A percentile compares a stretch with the other conserved stretches of the same genome.
phyloP scores from a whole-genome alignment of 2,113 vertebrate genomes.

The Pseudorectes ferrugineus region DNA sequence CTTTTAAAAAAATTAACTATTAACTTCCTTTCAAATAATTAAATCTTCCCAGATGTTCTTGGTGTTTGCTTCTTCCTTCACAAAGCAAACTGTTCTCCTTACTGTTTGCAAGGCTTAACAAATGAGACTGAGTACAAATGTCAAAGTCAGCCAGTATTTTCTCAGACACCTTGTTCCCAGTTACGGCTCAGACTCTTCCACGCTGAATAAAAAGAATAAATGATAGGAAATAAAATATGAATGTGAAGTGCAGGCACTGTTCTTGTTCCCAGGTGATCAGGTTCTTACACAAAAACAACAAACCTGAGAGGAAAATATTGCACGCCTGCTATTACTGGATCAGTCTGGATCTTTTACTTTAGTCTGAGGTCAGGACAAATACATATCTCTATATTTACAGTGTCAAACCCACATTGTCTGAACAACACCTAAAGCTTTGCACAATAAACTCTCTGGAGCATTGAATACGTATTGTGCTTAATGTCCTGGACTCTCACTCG shows the following conservation, averaged over 20 bases:
- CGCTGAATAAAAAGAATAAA: background rate
- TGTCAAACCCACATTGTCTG: background rate
- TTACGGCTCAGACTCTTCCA: background rate
- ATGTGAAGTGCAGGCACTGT: background rate
- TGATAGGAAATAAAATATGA: background rate
- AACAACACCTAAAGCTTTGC: background rate
- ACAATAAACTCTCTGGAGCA: background rate
- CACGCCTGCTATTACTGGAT: background rate
- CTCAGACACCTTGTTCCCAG: background rate
- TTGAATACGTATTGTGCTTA: background rate
- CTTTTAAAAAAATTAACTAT: accelerated
- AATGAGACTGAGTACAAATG: background rate
- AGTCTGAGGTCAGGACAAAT: background rate
- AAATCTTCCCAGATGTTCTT: background rate
- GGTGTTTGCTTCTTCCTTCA: background rate
- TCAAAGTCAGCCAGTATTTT: background rate
- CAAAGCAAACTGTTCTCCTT: background rate
- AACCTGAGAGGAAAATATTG: background rate
- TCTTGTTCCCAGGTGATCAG: background rate
- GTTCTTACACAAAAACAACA: background rate
- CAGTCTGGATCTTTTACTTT: background rate
- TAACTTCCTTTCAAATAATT: background rate
- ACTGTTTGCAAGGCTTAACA: background rate
- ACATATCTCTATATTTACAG: background rate
- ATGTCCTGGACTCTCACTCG: background rate